Percentiles rank a stretch among this genome's conserved stretches.
phyloP scores from a whole-genome alignment of 2,113 vertebrate species.

The Anolis carolinensis region DNA sequence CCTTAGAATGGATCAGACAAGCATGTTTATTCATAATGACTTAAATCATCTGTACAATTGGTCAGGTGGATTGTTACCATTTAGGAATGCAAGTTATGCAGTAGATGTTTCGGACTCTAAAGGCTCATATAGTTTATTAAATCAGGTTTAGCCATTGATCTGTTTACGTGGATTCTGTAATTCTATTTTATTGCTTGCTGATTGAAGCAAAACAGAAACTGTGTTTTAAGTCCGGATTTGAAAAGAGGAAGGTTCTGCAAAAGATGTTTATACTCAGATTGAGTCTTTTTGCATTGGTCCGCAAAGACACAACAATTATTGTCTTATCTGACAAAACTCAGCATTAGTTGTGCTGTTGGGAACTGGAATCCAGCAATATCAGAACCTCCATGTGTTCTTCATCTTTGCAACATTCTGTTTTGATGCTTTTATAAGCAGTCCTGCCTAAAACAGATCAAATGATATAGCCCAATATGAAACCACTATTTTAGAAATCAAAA shows the following conservation, averaged over 20 bases:
- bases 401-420: background rate
- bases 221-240: conserved; percentile 16
- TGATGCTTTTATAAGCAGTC: background rate
- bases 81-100: conserved; percentile 1
- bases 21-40: conserved; percentile 18
- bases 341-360: background rate
- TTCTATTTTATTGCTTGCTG: conserved; percentile 25
- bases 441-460: background rate
- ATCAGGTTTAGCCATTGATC: conserved; percentile 27
- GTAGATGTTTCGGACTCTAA: conserved; percentile 17
- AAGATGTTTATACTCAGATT: background rate
- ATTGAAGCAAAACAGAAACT: conserved; percentile 30
- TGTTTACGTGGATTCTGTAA: conserved; percentile 17
- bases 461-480: no score
- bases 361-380: background rate
- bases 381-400: no score
- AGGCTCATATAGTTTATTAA: conserved; percentile 26
- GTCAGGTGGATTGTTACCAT: conserved; percentile 10
- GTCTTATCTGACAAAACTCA: background rate
- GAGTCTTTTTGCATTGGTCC: background rate
- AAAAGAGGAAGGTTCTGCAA: background rate
- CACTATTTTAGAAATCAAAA: no score
- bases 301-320: background rate
- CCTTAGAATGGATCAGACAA: conserved; percentile 21
- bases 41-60: conserved; percentile 18